Base-by-base conservation (phyloP, 2,888 invertebrate genomes). In the Orchesellides sinensis region DNA sequence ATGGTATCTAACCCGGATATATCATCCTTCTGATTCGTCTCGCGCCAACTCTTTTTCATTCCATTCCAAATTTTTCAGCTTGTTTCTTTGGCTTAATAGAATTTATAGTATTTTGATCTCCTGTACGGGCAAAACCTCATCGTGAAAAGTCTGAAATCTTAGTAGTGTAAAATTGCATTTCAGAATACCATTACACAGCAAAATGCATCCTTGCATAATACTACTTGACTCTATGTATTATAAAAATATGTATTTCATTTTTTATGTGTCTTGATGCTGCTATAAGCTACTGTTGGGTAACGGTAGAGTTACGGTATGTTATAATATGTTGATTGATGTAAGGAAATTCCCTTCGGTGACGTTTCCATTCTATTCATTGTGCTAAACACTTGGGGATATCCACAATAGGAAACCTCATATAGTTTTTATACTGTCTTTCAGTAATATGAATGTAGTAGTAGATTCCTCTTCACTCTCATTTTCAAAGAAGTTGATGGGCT, bases 401-500 rank as follows among this genome's bases (percentile, higher is more conserved):
- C 70, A 75, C 74, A 81, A 72, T 47, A 74, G 47, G 61, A 81
- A 72, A 47, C 56, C 72, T 73, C 49, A 73, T 80, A 70, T 47
- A 17, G 52, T 52, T 52, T 52, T 27, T 35, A 40, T 29, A 25
- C 25, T 2, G 25, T 52, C 56, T 25, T 32, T 35, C n/a, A 17
- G 29, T 35, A 35, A n/a, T 10, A 35, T 17, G 61, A 17, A 12
- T 61, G 29, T 61, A 32, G 66, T 19, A 17, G 79, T 45, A 54
- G 77, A 77, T 73, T 83, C 78, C 78, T 83, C 77, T 77, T 77
- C 72, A 83, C 73, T 83, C 83, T 83, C 78, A 83, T 83, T 83
- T 83, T 83, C 83, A 83, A 83, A 83, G 83, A 83, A 78, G 83
- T 83, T 83, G 83, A 83, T 83, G 83, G 83, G 83, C 83, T 83